phyloP scores from a whole-genome alignment of 2,888 invertebrate genomes.

The Harpalus rufipes region DNA sequence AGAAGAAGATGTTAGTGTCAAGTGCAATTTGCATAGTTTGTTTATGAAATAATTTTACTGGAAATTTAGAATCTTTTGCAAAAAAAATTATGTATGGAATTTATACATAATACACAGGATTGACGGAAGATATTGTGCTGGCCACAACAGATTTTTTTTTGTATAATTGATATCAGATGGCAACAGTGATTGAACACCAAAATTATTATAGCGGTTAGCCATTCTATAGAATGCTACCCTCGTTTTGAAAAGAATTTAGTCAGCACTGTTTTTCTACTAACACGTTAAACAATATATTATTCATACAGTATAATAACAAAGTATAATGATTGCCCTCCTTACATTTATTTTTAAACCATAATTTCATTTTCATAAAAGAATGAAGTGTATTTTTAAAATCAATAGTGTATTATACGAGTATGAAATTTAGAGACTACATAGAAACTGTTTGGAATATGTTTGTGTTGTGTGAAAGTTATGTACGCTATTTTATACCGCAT shows the following conservation, averaged over 20 bases:
- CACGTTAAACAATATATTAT: neutral
- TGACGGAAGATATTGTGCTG: too few species aligned
- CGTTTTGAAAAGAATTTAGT: neutral
- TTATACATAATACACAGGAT: too few species aligned
- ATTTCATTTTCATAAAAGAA: neutral
- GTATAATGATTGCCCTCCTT: neutral
- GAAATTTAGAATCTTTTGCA: too few species aligned
- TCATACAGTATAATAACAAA: neutral
- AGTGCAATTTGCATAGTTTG: too few species aligned
- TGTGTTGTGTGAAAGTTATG: conserved; percentile 1
- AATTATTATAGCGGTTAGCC: too few species aligned
- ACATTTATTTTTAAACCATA: neutral
- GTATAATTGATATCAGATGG: too few species aligned
- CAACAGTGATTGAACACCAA: too few species aligned
- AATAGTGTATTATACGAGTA: neutral
- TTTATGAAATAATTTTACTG: too few species aligned
- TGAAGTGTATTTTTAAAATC: conserved; percentile 13
- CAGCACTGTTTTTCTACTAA: neutral
- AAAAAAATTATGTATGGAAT: too few species aligned
- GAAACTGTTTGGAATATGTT: neutral
- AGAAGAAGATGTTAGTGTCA: too few species aligned
- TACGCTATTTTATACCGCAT: conserved; percentile 1
- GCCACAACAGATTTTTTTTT: too few species aligned
- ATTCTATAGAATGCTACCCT: too few species aligned
- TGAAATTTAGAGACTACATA: neutral